Evolutionary conservation across 1,140 invertebrate genomes (phyloP), one percentile per base, ranked within the genome.

Genomic region (Cydia amplana): DNA sequence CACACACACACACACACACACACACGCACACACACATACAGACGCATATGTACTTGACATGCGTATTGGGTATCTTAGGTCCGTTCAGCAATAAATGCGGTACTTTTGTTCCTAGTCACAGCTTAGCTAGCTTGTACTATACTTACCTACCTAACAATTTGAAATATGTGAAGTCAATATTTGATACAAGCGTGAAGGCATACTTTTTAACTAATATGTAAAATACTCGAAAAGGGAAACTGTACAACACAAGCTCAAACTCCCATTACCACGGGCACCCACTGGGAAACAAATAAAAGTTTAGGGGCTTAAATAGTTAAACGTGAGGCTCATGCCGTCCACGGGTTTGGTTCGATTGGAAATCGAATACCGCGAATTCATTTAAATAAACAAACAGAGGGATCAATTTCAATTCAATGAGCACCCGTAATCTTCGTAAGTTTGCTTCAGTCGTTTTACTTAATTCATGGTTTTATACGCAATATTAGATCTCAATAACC

Each of bases 321-420:
- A 40, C 16, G 65, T 40, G 65, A 18, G 32, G 18, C 43, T 40
- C 65, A 70, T 18, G n/a, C 32, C 65, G 65, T 18, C 32, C n/a
- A 18, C n/a, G n/a, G 12, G 65, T 70, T 36, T 18, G 65, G 65
- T 70, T 70, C 65, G 32, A 18, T 36, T 70, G 65, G 65, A 40
- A 70, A 70, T 36, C 65, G 65, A 40, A 70, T 36, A 70, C 55
- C 65, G 25, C 65, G 32, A 70, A 36, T 70, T 70, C 32, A 70
- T 70, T 70, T 70, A 70, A 70, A 70, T 70, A 70, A 70, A 70
- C 65, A 40, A 70, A 70, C 32, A 40, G 32, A 70, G 16, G 65
- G 65, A 70, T 70, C n/a, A 70, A 70, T 36, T 60, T 60, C 55
- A 60, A 60, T 60, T 60, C 55, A 60, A 23, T 60, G 55, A 60